These are phyloP conservation scores for Leptopilina drosophilae DNA, from an alignment of 2,888 invertebrate species.

Conservation along the genomic window DNA sequence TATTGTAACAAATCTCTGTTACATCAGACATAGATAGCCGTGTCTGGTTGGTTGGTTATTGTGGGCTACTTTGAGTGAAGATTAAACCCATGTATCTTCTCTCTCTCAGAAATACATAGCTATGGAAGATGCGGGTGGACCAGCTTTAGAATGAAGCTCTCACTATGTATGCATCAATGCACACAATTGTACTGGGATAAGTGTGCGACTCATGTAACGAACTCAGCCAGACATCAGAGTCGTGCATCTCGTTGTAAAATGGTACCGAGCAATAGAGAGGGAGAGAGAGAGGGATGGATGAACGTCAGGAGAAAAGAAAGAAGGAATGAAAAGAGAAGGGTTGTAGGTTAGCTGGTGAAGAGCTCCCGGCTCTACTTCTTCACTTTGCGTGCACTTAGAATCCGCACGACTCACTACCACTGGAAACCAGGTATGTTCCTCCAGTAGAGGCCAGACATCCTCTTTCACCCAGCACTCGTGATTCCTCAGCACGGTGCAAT, in stretches of 20 bases:
- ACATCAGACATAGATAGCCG: conserved; percentile 18
- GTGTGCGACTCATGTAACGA: conserved; percentile 28
- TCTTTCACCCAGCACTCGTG: conserved; percentile 56
- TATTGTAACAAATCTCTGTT: neutral
- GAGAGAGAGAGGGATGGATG: neutral
- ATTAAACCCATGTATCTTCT: conserved; percentile 40
- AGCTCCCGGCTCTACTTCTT: conserved; percentile 47
- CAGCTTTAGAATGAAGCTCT: conserved; percentile 3
- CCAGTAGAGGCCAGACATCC: conserved; percentile 49
- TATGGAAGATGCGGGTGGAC: conserved; percentile 26
- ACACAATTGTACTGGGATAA: conserved; percentile 15
- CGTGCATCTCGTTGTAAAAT: conserved; percentile 63
- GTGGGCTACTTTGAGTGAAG: conserved; percentile 23
- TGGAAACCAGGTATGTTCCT: conserved; percentile 50
- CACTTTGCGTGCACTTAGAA: conserved; percentile 45
- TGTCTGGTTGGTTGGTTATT: conserved; percentile 41
- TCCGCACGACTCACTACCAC: conserved; percentile 47
- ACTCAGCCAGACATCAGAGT: conserved; percentile 65
- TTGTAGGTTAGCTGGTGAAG: conserved; percentile 44
- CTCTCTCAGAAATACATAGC: conserved; percentile 19
- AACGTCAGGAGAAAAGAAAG: conserved; percentile 32
- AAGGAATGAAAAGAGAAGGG: conserved; percentile 35
- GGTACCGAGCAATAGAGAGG: conserved; percentile 1
- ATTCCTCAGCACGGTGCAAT: conserved; percentile 57
- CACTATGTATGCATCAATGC: neutral